Percentiles rank a stretch among this genome's conserved stretches.
These are phyloP conservation scores for Ranitomeya variabilis DNA, from an alignment of 2,113 vertebrate genomes.

Conservation along the genomic window DNA sequence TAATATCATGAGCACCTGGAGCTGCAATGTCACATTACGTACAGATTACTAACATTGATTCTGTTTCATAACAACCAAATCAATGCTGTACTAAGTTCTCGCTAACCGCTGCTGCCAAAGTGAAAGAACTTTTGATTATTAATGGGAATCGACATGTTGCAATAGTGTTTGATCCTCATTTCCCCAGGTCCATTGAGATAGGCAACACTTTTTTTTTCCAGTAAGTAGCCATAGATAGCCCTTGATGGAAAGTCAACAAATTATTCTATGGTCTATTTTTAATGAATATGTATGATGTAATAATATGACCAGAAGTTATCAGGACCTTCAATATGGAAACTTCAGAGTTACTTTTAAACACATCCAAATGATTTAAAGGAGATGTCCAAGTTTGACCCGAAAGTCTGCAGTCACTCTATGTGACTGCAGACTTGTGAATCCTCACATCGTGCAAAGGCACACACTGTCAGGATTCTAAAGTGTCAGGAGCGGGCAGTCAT, in stretches of 20 bases:
- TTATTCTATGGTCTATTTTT: neutral
- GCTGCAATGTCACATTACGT: neutral
- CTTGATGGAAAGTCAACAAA: neutral
- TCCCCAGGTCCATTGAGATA: neutral
- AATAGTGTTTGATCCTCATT: neutral
- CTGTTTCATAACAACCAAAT: neutral
- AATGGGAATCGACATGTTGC: neutral
- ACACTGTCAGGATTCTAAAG: too few relatives aligned
- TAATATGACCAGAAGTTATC: too few relatives aligned
- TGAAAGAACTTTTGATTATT: neutral
- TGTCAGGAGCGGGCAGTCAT: too few relatives aligned
- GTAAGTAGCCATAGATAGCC: neutral
- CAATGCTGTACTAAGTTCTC: neutral
- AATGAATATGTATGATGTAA: too few relatives aligned
- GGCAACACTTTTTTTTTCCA: neutral
- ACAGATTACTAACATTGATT: slow-evolving; percentile 21
- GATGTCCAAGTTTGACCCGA: too few relatives aligned
- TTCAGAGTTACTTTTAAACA: too few relatives aligned
- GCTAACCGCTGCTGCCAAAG: neutral
- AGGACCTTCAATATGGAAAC: too few relatives aligned
- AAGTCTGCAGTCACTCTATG: too few relatives aligned
- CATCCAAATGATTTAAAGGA: too few relatives aligned
- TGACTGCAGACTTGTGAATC: too few relatives aligned
- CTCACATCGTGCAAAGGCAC: too few relatives aligned
- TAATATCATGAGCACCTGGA: slow-evolving; percentile 13